Base-by-base conservation (phyloP, 1,140 invertebrate genomes). In the Zaprionus gabonicus region DNA sequence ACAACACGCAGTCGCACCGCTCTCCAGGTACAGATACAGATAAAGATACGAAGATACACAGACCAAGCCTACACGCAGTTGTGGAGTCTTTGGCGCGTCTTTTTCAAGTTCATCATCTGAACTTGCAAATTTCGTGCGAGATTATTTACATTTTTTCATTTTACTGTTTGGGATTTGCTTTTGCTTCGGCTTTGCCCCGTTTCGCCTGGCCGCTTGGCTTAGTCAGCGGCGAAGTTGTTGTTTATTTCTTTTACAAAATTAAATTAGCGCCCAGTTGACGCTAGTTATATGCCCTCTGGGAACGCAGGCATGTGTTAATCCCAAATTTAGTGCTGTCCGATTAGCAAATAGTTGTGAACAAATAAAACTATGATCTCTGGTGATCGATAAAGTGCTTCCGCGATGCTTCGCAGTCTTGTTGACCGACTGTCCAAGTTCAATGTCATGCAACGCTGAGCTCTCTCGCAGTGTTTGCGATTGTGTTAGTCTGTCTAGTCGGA, bases 71-170 rank as follows among this genome's bases (percentile, higher is more conserved):
- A 46, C 41, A 9, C n/a, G 41, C 23, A 68, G 38, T 56, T 60
- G 71, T 34, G 41, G 34, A 4, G 27, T 56, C 67, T 56, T 60
- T 65, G 27, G 73, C 34, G 76, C 69, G 60, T 73, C 46, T 66
- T 63, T 82, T 87, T 87, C 84, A 87, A 87, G 84, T 87, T 88
- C 81, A 87, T 71, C 71, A 68, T 59, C 28, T 87, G 84, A 87
- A 87, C 85, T 87, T 90, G 81, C 84, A 59, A 84, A 86, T 81
- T 76, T 88, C 38, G 51, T 23, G 49, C 31, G 23, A 44, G 46
- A 49, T 67, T 72, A 65, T 71, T 71, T 76, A 60, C 71, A 82
- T 73, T 82, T 80, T 49, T 34, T 44, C 27, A 12, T 64, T 74
- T 67, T 20, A 31, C 27, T 31, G 20, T 27, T 31, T 41, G 9